A percentile compares a stretch with the other conserved stretches of the same genome.
Evolutionary conservation across 2,797 vertebrate genomes (phyloP).

Genomic region (Lepus townsendii): DNA sequence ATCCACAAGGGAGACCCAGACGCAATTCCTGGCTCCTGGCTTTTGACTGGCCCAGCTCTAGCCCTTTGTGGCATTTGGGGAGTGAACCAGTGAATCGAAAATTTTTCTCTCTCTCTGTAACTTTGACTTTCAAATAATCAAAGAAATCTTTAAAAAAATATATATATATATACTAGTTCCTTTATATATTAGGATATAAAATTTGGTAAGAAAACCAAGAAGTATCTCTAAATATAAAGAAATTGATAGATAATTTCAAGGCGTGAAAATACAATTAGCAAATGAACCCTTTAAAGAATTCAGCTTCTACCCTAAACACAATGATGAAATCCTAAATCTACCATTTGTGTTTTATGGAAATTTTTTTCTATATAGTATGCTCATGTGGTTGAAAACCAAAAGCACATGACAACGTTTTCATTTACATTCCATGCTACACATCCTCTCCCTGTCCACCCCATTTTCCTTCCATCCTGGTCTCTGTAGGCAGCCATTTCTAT

Average conservation of each 20-base stretch:
- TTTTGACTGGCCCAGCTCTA: no score
- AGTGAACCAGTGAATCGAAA: no score
- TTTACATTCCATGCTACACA: background rate
- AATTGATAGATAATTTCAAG: background rate
- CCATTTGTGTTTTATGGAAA: background rate
- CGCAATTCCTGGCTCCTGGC: no score
- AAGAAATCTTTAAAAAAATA: background rate
- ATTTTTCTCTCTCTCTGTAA: no score
- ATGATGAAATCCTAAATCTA: background rate
- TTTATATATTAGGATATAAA: constrained; percentile 1
- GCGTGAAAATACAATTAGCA: background rate
- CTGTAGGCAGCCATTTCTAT: background rate
- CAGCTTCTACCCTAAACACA: background rate
- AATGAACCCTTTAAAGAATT: background rate
- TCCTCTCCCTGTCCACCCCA: background rate
- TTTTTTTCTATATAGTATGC: constrained; percentile 3
- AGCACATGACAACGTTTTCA: background rate
- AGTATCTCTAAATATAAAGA: constrained; percentile 14
- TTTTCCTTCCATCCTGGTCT: background rate
- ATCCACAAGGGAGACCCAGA: no score
- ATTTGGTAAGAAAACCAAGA: constrained; percentile 11
- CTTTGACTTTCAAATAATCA: no score
- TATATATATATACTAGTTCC: background rate
- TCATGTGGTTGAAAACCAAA: background rate
- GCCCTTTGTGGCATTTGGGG: no score